phyloP scores from a whole-genome alignment of 2,797 vertebrate species.

The Zenarchopterus dispar region DNA sequence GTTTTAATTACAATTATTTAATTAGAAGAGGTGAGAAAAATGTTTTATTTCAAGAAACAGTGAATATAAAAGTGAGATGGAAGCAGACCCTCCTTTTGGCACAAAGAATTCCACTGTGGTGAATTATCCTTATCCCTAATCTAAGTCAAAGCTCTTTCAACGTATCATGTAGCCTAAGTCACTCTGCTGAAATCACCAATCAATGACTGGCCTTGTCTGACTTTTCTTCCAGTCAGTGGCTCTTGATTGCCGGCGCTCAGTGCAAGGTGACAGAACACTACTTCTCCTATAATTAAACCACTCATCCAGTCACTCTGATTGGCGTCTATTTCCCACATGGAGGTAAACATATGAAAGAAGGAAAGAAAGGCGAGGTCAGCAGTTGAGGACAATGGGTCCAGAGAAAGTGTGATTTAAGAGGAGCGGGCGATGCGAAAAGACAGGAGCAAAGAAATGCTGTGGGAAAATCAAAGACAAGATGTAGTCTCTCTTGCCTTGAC shows the following conservation, averaged over 20 bases:
- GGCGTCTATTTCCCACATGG: constrained; percentile 54
- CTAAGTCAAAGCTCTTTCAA: constrained; percentile 44
- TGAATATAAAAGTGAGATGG: not conserved
- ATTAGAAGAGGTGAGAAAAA: too few relatives aligned
- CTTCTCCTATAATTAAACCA: constrained; percentile 69
- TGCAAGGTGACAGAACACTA: constrained; percentile 58
- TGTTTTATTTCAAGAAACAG: not conserved
- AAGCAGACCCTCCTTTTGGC: constrained; percentile 12
- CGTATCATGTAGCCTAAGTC: constrained; percentile 34
- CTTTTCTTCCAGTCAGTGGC: constrained; percentile 53
- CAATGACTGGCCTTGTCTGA: constrained; percentile 52
- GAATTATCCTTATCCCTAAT: constrained; percentile 46
- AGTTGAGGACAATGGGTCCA: constrained; percentile 18
- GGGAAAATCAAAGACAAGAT: constrained; percentile 38
- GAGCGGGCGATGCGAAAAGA: constrained; percentile 27
- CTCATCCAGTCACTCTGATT: constrained; percentile 57
- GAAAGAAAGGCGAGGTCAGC: constrained; percentile 34
- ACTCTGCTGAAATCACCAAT: constrained; percentile 59
- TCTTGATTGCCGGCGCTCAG: constrained; percentile 61
- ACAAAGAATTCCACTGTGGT: constrained; percentile 15
- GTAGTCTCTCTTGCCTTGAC: constrained; percentile 15
- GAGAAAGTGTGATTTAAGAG: constrained; percentile 21
- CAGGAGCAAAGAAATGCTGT: constrained; percentile 10
- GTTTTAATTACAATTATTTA: too few relatives aligned
- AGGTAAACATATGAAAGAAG: constrained; percentile 28